Evolutionary conservation across 2,888 invertebrate species (phyloP).

Genomic region (Pheosia tremula): DNA sequence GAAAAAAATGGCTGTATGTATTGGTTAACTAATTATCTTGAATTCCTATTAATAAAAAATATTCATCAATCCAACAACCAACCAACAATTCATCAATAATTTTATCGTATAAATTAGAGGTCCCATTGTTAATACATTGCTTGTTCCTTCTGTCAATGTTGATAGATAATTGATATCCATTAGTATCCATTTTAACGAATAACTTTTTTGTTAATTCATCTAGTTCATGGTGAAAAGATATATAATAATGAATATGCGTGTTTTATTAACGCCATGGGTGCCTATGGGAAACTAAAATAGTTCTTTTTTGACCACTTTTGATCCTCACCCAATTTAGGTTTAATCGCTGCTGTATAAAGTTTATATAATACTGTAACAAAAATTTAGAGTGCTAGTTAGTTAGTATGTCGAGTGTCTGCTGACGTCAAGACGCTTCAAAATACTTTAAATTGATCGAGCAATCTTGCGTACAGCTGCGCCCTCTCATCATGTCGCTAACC

Average conservation of each 20-base stretch:
- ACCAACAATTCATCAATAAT: background rate
- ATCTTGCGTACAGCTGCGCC: constrained; percentile 39
- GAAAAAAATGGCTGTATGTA: constrained; percentile 74
- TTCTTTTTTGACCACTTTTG: too few relatives aligned
- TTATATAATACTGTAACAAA: background rate
- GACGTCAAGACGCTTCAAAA: constrained; percentile 35
- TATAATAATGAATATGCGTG: too few relatives aligned
- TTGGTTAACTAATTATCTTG: constrained; percentile 19
- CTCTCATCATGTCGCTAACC: constrained; percentile 28
- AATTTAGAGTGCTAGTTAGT: background rate
- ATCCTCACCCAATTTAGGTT: background rate
- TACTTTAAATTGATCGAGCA: constrained; percentile 28
- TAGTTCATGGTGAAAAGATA: background rate
- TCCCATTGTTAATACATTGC: background rate
- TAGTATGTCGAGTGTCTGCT: constrained; percentile 17
- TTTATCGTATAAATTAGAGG: background rate
- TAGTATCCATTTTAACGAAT: background rate
- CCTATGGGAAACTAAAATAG: too few relatives aligned
- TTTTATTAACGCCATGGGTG: too few relatives aligned
- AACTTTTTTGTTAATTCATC: background rate
- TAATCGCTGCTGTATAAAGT: background rate
- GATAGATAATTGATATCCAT: background rate
- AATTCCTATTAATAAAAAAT: background rate
- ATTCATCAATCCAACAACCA: too few relatives aligned
- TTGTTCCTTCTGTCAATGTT: background rate